phyloP scores from a whole-genome alignment of 2,888 invertebrate genomes.

The Agriopis marginaria region DNA sequence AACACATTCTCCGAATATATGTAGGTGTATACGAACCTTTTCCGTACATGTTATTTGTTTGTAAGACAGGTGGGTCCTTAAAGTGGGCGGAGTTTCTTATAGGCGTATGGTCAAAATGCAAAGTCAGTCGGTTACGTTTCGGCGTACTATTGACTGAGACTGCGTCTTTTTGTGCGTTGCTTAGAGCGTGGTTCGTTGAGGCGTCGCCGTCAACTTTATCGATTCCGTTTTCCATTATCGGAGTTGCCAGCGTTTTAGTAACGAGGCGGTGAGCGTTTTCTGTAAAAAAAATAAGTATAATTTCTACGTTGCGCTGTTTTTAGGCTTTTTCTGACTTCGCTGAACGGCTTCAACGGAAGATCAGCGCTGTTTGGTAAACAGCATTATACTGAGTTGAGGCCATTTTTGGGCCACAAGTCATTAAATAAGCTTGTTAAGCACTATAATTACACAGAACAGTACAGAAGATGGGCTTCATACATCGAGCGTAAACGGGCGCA shows the following conservation, averaged over 20 bases:
- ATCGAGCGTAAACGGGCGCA: too few relatives aligned
- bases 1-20: neutral
- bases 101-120: slow-evolving; percentile 91
- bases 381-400: too few relatives aligned
- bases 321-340: too few relatives aligned
- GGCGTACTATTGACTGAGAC: slow-evolving; percentile 82
- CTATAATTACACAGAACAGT: too few relatives aligned
- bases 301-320: too few relatives aligned
- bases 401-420: too few relatives aligned
- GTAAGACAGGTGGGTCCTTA: slow-evolving; percentile 88
- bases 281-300: slow-evolving; percentile 44
- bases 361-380: too few relatives aligned
- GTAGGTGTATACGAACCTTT: slow-evolving; percentile 67
- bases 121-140: slow-evolving; percentile 88
- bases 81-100: slow-evolving; percentile 90
- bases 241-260: slow-evolving; percentile 73
- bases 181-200: slow-evolving; percentile 52
- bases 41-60: slow-evolving; percentile 65
- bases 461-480: too few relatives aligned
- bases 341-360: too few relatives aligned
- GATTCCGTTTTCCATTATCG: slow-evolving; percentile 71
- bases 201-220: slow-evolving; percentile 73
- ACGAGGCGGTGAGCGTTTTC: slow-evolving; percentile 93
- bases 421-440: too few relatives aligned
- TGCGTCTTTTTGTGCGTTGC: slow-evolving; percentile 62